These are phyloP conservation scores for Celastrina argiolus DNA, from an alignment of 2,888 invertebrate genomes.

Conservation along the genomic window DNA sequence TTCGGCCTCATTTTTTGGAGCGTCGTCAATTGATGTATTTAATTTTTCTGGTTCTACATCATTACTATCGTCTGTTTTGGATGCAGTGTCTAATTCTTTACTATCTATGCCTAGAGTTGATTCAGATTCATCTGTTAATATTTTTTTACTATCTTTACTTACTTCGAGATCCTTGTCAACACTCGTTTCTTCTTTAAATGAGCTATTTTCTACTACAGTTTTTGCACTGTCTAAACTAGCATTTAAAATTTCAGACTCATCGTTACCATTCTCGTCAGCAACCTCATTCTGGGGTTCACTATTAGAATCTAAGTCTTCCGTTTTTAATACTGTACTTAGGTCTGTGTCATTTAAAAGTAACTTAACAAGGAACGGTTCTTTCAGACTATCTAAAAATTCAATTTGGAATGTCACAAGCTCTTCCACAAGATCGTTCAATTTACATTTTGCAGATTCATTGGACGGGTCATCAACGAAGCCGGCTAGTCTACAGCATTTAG, in stretches of 20 bases:
- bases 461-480: constrained; percentile 67
- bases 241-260: constrained; percentile 31
- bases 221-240: constrained; percentile 60
- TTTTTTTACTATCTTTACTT: constrained; percentile 20
- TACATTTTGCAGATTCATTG: constrained; percentile 56
- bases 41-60: not conserved
- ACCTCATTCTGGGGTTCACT: constrained; percentile 25
- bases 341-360: constrained; percentile 76
- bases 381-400: constrained; percentile 77
- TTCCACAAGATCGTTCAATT: constrained; percentile 54
- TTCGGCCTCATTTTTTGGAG: not conserved
- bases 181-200: constrained; percentile 45
- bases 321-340: constrained; percentile 39
- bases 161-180: constrained; percentile 30
- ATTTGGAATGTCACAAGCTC: constrained; percentile 73
- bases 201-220: constrained; percentile 63
- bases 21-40: not conserved
- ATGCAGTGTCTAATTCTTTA: not conserved
- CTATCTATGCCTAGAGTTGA: not conserved
- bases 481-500: constrained; percentile 80
- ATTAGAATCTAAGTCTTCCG: constrained; percentile 27
- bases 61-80: not conserved
- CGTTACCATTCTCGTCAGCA: constrained; percentile 22
- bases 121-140: constrained; percentile 27
- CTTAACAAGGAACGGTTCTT: constrained; percentile 78